Evolutionary conservation across 64 coral and sea anemone species (phyloP), one percentile per base, ranked within the genome.

Genomic region (Exaiptasia diaphana): DNA sequence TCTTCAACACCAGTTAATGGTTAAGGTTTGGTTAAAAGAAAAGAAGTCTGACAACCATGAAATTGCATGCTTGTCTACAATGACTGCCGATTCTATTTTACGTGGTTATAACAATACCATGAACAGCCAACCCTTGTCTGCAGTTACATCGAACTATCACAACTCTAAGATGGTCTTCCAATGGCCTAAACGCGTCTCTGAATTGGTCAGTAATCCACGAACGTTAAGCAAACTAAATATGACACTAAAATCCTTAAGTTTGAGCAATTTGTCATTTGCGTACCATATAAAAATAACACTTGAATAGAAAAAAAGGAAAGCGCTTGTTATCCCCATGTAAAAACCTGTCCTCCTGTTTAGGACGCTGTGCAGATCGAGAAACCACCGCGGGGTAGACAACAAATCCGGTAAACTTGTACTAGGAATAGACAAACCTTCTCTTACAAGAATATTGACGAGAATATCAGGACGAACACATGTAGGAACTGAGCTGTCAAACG

Each of bases 21-120:
- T 65, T 28, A 65, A 20, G 4, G 61, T 65, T 65, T 65, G 32
- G 61, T 65, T 64, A 64, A 64, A 64, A 64, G 61, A 65, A 65
- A 34, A 35, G 31, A 65, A 65, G 11, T 35, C n/a, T n/a, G n/a
- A 35, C 17, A 65, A 37, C 30, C 61, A 65, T 65, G 61, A 65
- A 65, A 65, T 65, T 65, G 33, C n/a, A n/a, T n/a, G n/a, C 61
- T 65, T 65, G 61, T 65, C 61, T 65, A 65, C 61, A 35, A 65
- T 65, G 18, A 37, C 30, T 65, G 61, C 32, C 61, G 38, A 35
- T 65, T 65, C 61, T 37, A 35, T 9, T 65, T 20, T 10, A 17
- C n/a, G n/a, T n/a, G n/a, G n/a, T n/a, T n/a, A n/a, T n/a, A n/a
- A n/a, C n/a, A n/a, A n/a, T n/a, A n/a, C n/a, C n/a, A n/a, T n/a